phyloP scores from a whole-genome alignment of 2,888 invertebrate genomes.

The Vesta saturnalis region DNA sequence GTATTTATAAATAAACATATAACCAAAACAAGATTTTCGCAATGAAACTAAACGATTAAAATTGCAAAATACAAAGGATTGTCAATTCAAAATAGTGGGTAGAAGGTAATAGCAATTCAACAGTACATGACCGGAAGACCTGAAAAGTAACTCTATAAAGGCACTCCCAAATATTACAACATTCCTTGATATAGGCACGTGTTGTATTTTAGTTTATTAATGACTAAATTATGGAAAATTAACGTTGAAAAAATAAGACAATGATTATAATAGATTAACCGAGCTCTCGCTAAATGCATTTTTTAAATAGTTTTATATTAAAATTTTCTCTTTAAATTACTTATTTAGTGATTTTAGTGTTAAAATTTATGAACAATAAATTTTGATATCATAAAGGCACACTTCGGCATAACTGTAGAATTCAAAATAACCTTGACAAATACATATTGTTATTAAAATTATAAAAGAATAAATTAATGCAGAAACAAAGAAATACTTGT shows the following conservation, averaged over 20 bases:
- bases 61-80: slow-evolving; percentile 12
- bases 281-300: too few species aligned
- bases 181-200: slow-evolving; percentile 30
- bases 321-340: too few species aligned
- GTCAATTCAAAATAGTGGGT: slow-evolving; percentile 17
- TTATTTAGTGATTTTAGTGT: too few species aligned
- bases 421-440: too few species aligned
- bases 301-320: too few species aligned
- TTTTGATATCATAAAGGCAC: too few species aligned
- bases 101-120: slow-evolving; percentile 34
- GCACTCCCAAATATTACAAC: slow-evolving; percentile 38
- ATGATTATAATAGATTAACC: not conserved
- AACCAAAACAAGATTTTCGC: not conserved
- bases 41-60: slow-evolving; percentile 3
- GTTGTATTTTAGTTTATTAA: slow-evolving; percentile 30
- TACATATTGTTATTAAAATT: too few species aligned
- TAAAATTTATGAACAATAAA: too few species aligned
- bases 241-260: not conserved
- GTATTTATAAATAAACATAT: not conserved
- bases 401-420: too few species aligned
- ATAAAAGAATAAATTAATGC: too few species aligned
- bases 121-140: slow-evolving; percentile 39
- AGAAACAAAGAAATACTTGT: too few species aligned
- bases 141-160: slow-evolving; percentile 34
- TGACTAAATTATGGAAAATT: slow-evolving; percentile 22